Base-by-base conservation (phyloP, 2,888 invertebrate species). In the Athalia rosae region DNA sequence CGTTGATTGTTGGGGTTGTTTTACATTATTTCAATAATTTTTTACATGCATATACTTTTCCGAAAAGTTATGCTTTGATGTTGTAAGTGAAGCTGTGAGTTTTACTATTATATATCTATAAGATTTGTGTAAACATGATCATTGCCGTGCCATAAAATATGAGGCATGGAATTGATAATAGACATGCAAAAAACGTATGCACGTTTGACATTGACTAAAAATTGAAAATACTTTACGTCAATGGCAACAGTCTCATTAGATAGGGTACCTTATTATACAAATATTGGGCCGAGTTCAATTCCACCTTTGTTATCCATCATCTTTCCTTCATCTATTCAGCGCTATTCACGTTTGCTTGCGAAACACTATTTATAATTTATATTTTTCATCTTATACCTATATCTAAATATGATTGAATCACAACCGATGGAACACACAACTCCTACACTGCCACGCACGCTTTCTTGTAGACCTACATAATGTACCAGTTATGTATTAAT, bases 391-490 rank as follows among this genome's bases (percentile, higher is more conserved):
- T 77, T 77, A 47, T 78, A 77, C 71, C 66, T 77, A 67, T 64
- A 73, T 58, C 50, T 76, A 61, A 53, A 77, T 69, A 63, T 77
- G 66, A 77, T 79, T 79, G 66, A 64, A 79, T 78, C 78, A 78
- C 76, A 78, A 74, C 78, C 73, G 76, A 80, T 74, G 73, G 77
- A 79, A 79, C 78, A 79, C 79, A 79, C 81, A 79, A 73, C 59
- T 80, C 79, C 50, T 79, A 77, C 81, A 84, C 83, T 82, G 81
- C 81, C 83, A 84, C 83, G 83, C 80, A 83, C 80, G 83, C 82
- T 79, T 83, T 78, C 79, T 81, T 79, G 74, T 83, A 79, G 81
- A 82, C 81, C 81, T 79, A 83, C 82, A 80, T 81, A 79, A 82
- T 83, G 80, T 81, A 83, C 80, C 79, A 81, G 85, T 53, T 13